These are phyloP conservation scores for Meloidogyne exigua DNA, from an alignment of 1,140 invertebrate genomes.

Conservation along the genomic window DNA sequence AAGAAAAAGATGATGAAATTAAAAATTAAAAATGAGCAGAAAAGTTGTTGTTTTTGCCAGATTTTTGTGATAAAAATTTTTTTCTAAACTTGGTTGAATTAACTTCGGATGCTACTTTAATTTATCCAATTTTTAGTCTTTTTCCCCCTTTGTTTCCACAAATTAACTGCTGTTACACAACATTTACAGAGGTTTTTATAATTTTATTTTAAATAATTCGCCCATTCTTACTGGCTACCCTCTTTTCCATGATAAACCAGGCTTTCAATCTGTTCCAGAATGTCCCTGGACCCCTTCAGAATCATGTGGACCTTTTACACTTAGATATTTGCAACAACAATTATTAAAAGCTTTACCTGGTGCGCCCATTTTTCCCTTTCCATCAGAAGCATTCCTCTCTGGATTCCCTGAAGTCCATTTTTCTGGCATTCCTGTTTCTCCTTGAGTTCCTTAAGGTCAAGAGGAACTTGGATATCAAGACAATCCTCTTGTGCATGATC, in stretches of 20 bases:
- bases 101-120: too few species aligned
- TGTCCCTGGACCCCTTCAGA: constrained; percentile 16
- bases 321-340: neutral
- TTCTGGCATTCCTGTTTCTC: constrained; percentile 16
- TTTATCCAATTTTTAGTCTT: too few species aligned
- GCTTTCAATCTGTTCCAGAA: constrained; percentile 25
- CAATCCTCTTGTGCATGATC: neutral
- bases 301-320: constrained; percentile 21
- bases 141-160: too few species aligned
- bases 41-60: too few species aligned
- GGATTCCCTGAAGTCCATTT: constrained; percentile 15
- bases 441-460: constrained; percentile 17
- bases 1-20: too few species aligned
- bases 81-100: too few species aligned
- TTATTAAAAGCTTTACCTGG: constrained; percentile 3
- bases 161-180: too few species aligned
- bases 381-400: constrained; percentile 15
- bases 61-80: too few species aligned
- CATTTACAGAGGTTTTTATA: too few species aligned
- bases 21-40: too few species aligned
- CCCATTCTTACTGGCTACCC: constrained; percentile 12
- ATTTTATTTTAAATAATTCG: too few species aligned
- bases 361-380: constrained; percentile 20
- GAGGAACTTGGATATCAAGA: constrained; percentile 7
- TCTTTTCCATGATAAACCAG: constrained; percentile 4